Base-by-base conservation (phyloP, 2,113 vertebrate species). In the Nannospalax galili region DNA sequence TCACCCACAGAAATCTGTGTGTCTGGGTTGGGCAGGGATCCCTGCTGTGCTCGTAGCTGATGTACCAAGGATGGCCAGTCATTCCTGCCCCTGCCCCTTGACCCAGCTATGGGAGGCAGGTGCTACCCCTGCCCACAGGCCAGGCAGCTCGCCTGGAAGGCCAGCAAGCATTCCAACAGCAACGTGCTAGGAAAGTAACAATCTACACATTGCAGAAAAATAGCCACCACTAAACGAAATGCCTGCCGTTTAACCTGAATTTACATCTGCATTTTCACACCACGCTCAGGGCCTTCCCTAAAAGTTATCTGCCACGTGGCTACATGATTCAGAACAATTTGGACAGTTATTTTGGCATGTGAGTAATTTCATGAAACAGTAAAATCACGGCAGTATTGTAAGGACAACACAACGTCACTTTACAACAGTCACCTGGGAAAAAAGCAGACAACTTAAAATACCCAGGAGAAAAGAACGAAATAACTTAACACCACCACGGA, bases 201-300 rank as follows among this genome's bases (percentile, higher is more conserved):
- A 52, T 52, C 48, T 52, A 67, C 81, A 35, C 0, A 1, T 42
- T 0, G 7, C 11, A 70, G 80, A 37, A 70, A 75, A 91, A 30
- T 14, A 16, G 28, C 22, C 6, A 8, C 17, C 1, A 24, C 7
- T 67, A 64, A 24, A 8, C 1, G 32, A 40, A 15, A 42, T 0
- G 1, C 45, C 16, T 0, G 22, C 1, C 3, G 1, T 0, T 15
- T 1, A 3, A 37, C 20, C 10, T 4, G 56, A 3, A 5, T 6
- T 15, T 2, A 17, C 19, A 26, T 1, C 16, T 1, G n/a, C 48
- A 9, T 0, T 1, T 35, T 5, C 42, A 48, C 3, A 10, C 56
- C 64, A 35, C 0, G 9, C 1, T 24, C 0, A 1, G 32, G 1
- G 19, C 7, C 4, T 6, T 6, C 11, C 52, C 37, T 10, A 4